These are phyloP conservation scores for Lamproptera curius DNA, from an alignment of 2,888 invertebrate genomes.

Conservation along the genomic window DNA sequence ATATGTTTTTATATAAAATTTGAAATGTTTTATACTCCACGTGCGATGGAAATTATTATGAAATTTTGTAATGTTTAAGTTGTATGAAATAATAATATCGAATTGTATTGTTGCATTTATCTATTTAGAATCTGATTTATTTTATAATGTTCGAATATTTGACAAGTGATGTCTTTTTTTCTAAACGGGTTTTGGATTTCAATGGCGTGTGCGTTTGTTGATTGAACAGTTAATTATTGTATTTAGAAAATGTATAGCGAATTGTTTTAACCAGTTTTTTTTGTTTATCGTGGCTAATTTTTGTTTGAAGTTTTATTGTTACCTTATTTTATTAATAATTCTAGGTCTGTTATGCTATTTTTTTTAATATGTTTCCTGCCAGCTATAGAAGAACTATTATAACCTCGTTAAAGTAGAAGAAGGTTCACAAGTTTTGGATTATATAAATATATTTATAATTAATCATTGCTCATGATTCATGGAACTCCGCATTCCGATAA, in stretches of 20 bases:
- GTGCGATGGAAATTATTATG: too few relatives aligned
- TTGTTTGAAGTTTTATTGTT: conserved; percentile 32
- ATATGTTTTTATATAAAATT: too few relatives aligned
- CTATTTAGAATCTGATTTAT: not conserved
- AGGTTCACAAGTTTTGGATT: too few relatives aligned
- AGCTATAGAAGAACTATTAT: too few relatives aligned
- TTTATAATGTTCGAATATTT: conserved; percentile 1
- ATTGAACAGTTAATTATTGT: conserved; percentile 1
- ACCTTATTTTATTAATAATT: conserved; percentile 34
- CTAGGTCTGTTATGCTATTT: conserved; percentile 45
- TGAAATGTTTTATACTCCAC: too few relatives aligned
- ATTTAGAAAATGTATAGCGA: conserved; percentile 9
- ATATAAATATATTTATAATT: too few relatives aligned
- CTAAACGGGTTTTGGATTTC: conserved; percentile 5
- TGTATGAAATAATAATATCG: not conserved
- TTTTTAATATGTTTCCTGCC: too few relatives aligned
- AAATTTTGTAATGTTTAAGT: too few relatives aligned
- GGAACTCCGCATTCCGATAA: conserved; percentile 6
- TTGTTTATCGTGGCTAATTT: conserved; percentile 14
- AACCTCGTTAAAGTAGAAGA: too few relatives aligned
- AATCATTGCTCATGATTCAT: conserved; percentile 6
- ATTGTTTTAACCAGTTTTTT: conserved; percentile 18
- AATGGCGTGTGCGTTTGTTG: conserved; percentile 12
- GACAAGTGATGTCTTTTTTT: conserved; percentile 3
- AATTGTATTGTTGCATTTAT: conserved; percentile 8